Evolutionary conservation across 2,888 invertebrate genomes (phyloP).

Genomic region (Oscheius sp.): DNA sequence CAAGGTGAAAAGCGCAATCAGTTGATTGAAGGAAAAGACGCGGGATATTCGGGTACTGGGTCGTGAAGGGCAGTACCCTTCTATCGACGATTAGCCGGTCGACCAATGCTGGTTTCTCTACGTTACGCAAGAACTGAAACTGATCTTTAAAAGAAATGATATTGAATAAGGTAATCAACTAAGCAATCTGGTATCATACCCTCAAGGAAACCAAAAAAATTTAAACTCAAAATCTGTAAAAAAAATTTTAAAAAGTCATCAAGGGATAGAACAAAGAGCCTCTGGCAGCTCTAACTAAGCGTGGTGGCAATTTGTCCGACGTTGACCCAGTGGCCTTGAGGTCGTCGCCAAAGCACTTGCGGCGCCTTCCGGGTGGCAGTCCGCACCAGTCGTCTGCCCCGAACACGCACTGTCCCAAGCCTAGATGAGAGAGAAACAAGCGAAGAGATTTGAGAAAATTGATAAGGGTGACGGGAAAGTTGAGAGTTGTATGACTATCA

Average conservation of each 20-base stretch:
- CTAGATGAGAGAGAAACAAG: neutral
- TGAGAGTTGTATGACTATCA: too few species aligned
- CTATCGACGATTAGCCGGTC: too few species aligned
- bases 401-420: neutral
- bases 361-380: slow-evolving; percentile 22
- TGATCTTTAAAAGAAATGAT: too few species aligned
- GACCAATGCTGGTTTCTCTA: too few species aligned
- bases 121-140: too few species aligned
- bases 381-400: slow-evolving; percentile 8
- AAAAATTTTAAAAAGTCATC: too few species aligned
- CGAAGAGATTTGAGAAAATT: neutral
- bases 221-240: too few species aligned
- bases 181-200: too few species aligned
- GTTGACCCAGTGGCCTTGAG: slow-evolving; percentile 29
- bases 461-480: neutral
- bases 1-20: neutral
- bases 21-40: neutral
- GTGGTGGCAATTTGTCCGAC: slow-evolving; percentile 28
- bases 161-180: too few species aligned
- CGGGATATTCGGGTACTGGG: slow-evolving; percentile 23
- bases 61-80: slow-evolving; percentile 13
- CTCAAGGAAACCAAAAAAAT: too few species aligned
- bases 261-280: too few species aligned
- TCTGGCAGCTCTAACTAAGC: too few species aligned
- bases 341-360: slow-evolving; percentile 26